Evolutionary conservation across 2,888 invertebrate species (phyloP).

Genomic region (Acanthosepion lycidas): DNA sequence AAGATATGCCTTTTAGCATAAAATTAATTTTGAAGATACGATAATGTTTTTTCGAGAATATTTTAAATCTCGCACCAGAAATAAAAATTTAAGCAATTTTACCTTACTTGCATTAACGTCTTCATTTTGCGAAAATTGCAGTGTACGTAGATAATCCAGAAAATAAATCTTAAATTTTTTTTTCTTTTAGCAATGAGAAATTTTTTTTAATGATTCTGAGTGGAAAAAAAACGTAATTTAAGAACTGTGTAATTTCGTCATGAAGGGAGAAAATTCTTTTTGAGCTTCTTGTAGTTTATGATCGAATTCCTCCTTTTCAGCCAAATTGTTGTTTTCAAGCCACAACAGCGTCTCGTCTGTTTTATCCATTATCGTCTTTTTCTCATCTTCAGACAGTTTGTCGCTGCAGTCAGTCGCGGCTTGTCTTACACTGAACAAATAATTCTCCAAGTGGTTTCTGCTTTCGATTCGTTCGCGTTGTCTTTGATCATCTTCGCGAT

Average conservation of each 20-base stretch:
- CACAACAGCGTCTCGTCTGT: slow-evolving; percentile 82
- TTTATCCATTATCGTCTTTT: slow-evolving; percentile 78
- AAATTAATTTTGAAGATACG: too few species aligned
- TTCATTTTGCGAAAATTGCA: too few species aligned
- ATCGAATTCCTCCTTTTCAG: slow-evolving; percentile 84
- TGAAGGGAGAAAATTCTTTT: slow-evolving; percentile 84
- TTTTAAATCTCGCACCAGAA: too few species aligned
- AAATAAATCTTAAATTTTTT: too few species aligned
- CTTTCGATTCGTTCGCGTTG: slow-evolving; percentile 65
- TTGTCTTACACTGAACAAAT: slow-evolving; percentile 75
- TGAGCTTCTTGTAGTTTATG: slow-evolving; percentile 85
- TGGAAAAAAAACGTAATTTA: slow-evolving; percentile 57
- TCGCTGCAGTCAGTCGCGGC: slow-evolving; percentile 78
- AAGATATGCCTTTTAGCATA: too few species aligned
- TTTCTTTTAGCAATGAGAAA: too few species aligned
- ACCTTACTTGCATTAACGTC: too few species aligned
- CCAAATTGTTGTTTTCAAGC: slow-evolving; percentile 86
- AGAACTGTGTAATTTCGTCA: slow-evolving; percentile 78
- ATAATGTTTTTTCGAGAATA: too few species aligned
- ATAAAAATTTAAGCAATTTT: too few species aligned
- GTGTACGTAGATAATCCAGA: too few species aligned
- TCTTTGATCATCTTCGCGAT: slow-evolving; percentile 70
- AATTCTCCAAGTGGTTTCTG: slow-evolving; percentile 68
- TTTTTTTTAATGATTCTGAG: too few species aligned
- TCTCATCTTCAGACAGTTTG: slow-evolving; percentile 81